Conservation (phyloP, 2,113 vertebrate species). For the Poecile atricapillus region DNA sequence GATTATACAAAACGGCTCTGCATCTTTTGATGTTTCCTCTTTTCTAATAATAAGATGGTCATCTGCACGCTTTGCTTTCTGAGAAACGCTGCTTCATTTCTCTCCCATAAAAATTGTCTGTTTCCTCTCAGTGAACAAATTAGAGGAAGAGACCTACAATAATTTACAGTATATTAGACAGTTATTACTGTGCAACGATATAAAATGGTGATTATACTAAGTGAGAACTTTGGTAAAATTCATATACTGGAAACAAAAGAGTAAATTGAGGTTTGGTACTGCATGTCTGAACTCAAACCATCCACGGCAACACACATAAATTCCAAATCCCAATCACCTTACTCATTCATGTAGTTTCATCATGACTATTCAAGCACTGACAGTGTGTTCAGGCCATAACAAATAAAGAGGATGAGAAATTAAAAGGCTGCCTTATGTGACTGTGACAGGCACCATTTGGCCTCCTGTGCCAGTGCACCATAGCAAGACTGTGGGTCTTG, state of each 20-base stretch:
- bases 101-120: constrained; percentile 21
- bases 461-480: not conserved
- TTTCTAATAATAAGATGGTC: constrained; percentile 49
- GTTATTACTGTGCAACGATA: constrained; percentile 41
- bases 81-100: constrained; percentile 2
- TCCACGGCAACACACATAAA: not conserved
- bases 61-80: constrained; percentile 30
- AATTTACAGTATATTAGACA: constrained; percentile 36
- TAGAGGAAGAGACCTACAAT: constrained; percentile 16
- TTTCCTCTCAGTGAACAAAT: constrained; percentile 24
- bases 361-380: not conserved
- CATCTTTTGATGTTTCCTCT: constrained; percentile 44
- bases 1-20: not conserved
- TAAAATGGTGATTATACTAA: not conserved
- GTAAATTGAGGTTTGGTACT: not conserved
- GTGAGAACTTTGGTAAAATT: constrained; percentile 15
- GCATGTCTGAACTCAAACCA: not conserved
- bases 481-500: not conserved
- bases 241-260: not conserved
- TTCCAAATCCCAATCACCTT: constrained; percentile 19
- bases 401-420: not conserved
- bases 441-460: not conserved
- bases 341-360: constrained; percentile 45
- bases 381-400: not conserved
- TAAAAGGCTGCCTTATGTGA: not conserved